Evolutionary conservation across 2,888 invertebrate species (phyloP).

Genomic region (Caenorhabditis sp.): DNA sequence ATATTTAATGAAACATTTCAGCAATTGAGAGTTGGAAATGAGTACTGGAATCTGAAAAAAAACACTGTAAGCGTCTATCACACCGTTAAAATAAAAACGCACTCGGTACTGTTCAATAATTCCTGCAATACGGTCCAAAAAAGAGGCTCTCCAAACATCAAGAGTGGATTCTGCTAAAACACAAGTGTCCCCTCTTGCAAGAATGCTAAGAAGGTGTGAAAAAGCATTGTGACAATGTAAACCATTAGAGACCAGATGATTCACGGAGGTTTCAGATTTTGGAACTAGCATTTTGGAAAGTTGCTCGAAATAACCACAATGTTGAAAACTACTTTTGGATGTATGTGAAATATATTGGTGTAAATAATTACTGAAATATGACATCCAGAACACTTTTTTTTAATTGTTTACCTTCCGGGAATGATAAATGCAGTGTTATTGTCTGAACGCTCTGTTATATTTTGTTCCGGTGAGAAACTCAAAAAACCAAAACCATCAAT

Average conservation of each 20-base stretch:
- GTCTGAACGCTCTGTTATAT: background rate
- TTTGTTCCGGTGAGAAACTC: slow-evolving; percentile 40
- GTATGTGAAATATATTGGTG: slow-evolving; percentile 47
- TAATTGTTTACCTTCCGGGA: slow-evolving; percentile 12
- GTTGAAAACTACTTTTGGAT: slow-evolving; percentile 45
- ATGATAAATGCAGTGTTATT: slow-evolving; percentile 13
- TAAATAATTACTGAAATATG: background rate
- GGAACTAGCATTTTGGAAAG: too few relatives aligned
- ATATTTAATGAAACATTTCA: slow-evolving; percentile 62
- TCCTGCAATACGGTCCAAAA: slow-evolving; percentile 57
- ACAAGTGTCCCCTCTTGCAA: slow-evolving; percentile 55
- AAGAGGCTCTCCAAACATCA: slow-evolving; percentile 61
- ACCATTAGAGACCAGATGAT: slow-evolving; percentile 56
- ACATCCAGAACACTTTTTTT: background rate
- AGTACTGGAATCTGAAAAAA: slow-evolving; percentile 48
- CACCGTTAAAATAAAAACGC: too few relatives aligned
- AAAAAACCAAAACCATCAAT: slow-evolving; percentile 62
- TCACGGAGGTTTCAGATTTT: slow-evolving; percentile 27
- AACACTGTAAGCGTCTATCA: background rate
- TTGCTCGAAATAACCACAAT: slow-evolving; percentile 25
- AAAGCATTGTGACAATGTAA: slow-evolving; percentile 52
- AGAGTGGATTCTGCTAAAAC: slow-evolving; percentile 54
- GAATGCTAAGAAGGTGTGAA: slow-evolving; percentile 45
- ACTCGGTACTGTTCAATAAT: slow-evolving; percentile 61
- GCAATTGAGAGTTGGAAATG: slow-evolving; percentile 54